These are phyloP conservation scores for Callaeas wilsoni DNA, from an alignment of 2,113 vertebrate genomes.

Conservation along the genomic window DNA sequence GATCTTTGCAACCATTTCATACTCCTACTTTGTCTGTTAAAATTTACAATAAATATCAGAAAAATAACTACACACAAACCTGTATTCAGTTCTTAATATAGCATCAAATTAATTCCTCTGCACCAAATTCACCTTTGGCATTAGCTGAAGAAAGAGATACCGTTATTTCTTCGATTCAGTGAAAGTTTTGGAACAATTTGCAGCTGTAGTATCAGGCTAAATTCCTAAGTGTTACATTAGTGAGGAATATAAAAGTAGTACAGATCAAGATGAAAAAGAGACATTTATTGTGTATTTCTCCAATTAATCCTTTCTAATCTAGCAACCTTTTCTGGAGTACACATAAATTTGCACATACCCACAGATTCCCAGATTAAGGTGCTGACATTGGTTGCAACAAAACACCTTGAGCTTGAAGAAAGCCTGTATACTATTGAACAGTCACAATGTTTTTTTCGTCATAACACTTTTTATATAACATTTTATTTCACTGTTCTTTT, in stretches of 20 bases:
- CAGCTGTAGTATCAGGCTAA: background rate
- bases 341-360: background rate
- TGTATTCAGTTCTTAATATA: background rate
- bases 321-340: background rate
- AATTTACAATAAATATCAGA: background rate
- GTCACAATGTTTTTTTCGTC: background rate
- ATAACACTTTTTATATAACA: background rate
- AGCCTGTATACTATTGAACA: background rate
- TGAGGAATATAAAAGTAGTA: background rate
- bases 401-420: background rate
- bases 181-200: background rate
- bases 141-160: background rate
- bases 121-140: background rate
- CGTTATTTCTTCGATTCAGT: background rate
- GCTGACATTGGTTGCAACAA: background rate
- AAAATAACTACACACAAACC: background rate
- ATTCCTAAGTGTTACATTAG: background rate
- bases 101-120: background rate
- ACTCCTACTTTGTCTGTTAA: background rate
- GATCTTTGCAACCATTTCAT: background rate
- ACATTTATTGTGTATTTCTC: background rate
- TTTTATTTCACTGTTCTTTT: background rate
- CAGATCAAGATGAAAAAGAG: background rate
- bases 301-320: background rate
- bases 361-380: background rate